phyloP scores from a whole-genome alignment of 1,140 invertebrate species.

The Stegodyphus dumicola region DNA sequence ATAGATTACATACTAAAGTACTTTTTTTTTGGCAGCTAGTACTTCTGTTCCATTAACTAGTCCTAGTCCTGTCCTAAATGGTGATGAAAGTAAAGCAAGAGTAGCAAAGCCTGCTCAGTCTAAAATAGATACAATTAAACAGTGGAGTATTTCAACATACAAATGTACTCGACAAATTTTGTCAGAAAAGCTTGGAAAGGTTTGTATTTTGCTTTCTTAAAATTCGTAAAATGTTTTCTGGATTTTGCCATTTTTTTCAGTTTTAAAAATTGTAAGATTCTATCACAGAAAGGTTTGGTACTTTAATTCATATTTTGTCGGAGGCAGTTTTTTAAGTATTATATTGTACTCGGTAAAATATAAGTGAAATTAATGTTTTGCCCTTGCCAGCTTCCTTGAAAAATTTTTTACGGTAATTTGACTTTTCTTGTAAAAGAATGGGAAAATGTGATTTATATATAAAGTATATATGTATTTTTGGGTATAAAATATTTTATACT shows the following conservation, averaged over 20 bases:
- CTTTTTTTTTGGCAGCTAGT: constrained; percentile 19
- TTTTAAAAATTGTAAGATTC: neutral
- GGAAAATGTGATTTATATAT: too few relatives aligned
- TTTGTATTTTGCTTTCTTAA: constrained; percentile 9
- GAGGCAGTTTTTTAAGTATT: too few relatives aligned
- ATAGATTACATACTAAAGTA: neutral
- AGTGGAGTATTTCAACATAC: constrained; percentile 97
- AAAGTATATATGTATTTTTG: too few relatives aligned
- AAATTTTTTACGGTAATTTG: too few relatives aligned
- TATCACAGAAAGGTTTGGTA: neutral
- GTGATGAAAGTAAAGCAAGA: constrained; percentile 46
- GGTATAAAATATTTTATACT: too few relatives aligned
- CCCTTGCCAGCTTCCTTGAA: too few relatives aligned
- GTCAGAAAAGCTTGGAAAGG: constrained; percentile 94
- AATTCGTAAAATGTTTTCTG: neutral
- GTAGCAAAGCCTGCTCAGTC: constrained; percentile 67
- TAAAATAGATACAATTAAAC: constrained; percentile 89
- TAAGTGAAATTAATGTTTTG: too few relatives aligned
- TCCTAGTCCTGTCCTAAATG: constrained; percentile 55
- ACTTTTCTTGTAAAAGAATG: too few relatives aligned
- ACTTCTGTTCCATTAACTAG: constrained; percentile 54
- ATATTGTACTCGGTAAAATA: too few relatives aligned
- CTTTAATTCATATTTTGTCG: neutral
- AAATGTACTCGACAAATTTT: constrained; percentile 96
- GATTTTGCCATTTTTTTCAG: neutral